Evolutionary conservation across 53 echinoderm and acorn worm genomes (phyloP).

Genomic region (Hippasteria phrygiana): DNA sequence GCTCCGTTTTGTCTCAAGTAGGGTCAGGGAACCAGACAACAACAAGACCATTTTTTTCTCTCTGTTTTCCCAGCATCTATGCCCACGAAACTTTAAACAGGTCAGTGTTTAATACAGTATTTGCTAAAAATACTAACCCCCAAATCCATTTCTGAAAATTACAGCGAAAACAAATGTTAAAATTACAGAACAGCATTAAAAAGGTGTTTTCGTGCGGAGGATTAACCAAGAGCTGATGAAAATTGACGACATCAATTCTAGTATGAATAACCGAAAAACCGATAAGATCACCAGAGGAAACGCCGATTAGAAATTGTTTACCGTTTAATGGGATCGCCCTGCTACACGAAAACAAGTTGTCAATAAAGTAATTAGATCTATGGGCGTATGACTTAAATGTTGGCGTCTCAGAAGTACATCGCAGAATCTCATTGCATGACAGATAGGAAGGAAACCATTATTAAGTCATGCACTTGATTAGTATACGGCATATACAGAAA

Average conservation of each 20-base stretch:
- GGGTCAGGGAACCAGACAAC: too few relatives aligned
- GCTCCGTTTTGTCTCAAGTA: too few relatives aligned
- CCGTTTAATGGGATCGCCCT: background rate
- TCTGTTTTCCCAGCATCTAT: too few relatives aligned
- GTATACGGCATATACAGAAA: too few relatives aligned
- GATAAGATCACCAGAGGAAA: background rate
- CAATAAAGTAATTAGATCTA: background rate
- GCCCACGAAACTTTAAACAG: too few relatives aligned
- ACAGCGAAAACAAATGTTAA: too few relatives aligned
- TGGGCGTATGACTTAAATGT: background rate
- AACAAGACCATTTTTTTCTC: too few relatives aligned
- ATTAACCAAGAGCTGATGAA: background rate
- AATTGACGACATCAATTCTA: background rate
- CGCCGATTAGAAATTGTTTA: background rate
- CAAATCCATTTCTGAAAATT: too few relatives aligned
- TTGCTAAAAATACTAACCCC: too few relatives aligned
- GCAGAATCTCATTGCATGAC: background rate
- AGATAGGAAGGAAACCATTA: background rate
- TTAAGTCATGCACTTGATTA: background rate
- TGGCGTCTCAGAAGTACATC: background rate
- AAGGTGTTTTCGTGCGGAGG: background rate
- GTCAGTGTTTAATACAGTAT: too few relatives aligned
- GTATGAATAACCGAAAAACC: background rate
- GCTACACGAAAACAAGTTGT: background rate
- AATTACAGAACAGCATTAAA: background rate